Conservation (phyloP, 1,140 invertebrate species). For the Scaptomyza graminum region DNA sequence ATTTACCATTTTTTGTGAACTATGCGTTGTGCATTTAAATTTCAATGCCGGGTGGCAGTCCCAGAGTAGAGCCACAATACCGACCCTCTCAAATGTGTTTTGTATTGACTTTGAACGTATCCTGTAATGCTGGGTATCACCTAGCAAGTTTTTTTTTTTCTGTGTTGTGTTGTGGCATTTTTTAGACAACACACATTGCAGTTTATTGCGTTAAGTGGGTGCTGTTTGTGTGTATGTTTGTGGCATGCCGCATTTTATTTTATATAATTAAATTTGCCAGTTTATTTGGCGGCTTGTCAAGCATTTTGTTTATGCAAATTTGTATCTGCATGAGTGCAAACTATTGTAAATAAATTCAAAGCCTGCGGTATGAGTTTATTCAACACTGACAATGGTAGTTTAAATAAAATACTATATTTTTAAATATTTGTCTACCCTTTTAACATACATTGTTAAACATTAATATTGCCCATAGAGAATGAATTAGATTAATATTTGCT, state of each 20-base stretch:
- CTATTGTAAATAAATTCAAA: conserved; percentile 6
- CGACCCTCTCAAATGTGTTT: conserved; percentile 10
- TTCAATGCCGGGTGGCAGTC: conserved; percentile 64
- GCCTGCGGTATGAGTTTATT: not conserved
- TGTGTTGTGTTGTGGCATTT: conserved; percentile 35
- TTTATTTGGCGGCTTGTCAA: conserved; percentile 46
- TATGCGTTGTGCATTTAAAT: conserved; percentile 79
- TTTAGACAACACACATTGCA: conserved; percentile 50
- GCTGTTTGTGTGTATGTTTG: conserved; percentile 21
- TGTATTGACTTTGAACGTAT: conserved; percentile 29
- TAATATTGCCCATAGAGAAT: too few species aligned
- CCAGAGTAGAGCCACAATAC: not conserved
- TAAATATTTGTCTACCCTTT: not conserved
- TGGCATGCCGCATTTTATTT: conserved; percentile 51
- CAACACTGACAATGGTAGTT: not conserved
- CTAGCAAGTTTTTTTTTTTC: conserved; percentile 24
- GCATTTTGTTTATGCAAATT: conserved; percentile 66
- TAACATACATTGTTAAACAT: not conserved
- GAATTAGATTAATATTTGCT: too few species aligned
- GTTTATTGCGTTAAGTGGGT: conserved; percentile 46
- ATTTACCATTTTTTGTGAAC: conserved; percentile 33
- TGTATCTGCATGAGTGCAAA: conserved; percentile 6
- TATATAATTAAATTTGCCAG: conserved; percentile 71
- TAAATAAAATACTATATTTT: not conserved
- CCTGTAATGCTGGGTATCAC: conserved; percentile 32